Base-by-base conservation (phyloP, 2,888 invertebrate species). In the Zygothrica quintamaculata region DNA sequence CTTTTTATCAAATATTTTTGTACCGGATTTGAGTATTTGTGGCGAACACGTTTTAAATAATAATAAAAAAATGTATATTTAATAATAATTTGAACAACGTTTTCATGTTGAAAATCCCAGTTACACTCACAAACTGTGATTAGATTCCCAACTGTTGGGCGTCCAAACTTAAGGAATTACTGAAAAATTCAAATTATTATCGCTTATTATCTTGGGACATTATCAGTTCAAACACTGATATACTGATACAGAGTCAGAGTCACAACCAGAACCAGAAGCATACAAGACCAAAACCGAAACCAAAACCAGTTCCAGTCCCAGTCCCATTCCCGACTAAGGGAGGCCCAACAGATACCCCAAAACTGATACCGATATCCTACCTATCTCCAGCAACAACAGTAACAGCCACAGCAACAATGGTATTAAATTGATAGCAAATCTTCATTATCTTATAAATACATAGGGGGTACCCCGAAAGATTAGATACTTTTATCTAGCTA, bases 181-280 rank as follows among this genome's bases (percentile, higher is more conserved):
- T 88, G 86, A 89, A 89, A 88, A 89, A 89, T 89, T 89, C 90
- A 89, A 89, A 89, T 89, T 88, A 89, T 89, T 89, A 89, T 89
- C 89, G 89, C 90, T 89, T 89, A 89, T 89, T 89, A 89, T 89
- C 89, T 89, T 88, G 88, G 79, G 87, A 82, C 89, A 89, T 89
- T 89, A 89, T 89, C 89, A 89, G 89, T 89, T 89, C 89, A 89
- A 89, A 89, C 84, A 89, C 88, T 87, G 87, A 88, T 86, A 87
- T 84, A 89, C 89, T 87, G 89, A 89, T 88, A 89, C 88, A 82
- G 88, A 65, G 56, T 39, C 55, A 47, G 57, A 55, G 58, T 48
- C 69, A 51, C 68, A 58, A 39, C 51, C 60, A 39, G 59, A 50
- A 62, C 51, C 66, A 44, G 62, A 64, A 55, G 39, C 52, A 52